Conservation (phyloP, 2,797 vertebrate species). For the Australoheros facetus region DNA sequence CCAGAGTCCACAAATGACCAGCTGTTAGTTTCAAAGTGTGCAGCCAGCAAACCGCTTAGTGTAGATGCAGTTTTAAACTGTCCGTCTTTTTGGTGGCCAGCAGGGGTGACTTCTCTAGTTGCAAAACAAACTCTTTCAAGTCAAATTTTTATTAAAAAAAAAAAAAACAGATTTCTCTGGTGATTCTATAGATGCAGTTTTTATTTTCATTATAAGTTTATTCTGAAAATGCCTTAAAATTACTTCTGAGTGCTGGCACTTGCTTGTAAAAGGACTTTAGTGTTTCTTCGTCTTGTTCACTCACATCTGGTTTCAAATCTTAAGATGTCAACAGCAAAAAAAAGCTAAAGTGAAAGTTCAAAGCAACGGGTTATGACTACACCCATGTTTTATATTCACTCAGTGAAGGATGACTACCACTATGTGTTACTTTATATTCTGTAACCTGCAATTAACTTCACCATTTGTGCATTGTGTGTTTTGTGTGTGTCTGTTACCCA, state of each 20-base stretch:
- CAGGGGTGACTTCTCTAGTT: not conserved
- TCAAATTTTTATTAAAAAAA: not conserved
- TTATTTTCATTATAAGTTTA: too few species aligned
- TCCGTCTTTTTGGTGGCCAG: not conserved
- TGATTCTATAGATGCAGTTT: not conserved
- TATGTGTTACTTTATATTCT: not conserved
- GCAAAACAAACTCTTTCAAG: not conserved
- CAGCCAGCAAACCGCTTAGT: not conserved
- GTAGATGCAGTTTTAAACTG: not conserved
- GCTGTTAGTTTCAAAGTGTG: not conserved
- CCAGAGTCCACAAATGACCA: not conserved
- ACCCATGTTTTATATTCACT: not conserved
- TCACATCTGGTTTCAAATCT: not conserved
- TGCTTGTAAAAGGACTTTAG: not conserved
- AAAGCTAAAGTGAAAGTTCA: not conserved
- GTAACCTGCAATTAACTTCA: not conserved
- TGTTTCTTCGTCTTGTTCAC: not conserved
- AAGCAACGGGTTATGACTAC: too few species aligned
- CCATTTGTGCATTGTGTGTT: constrained; percentile 3
- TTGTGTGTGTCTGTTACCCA: constrained; percentile 21
- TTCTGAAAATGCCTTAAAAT: not conserved
- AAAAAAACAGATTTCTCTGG: not conserved
- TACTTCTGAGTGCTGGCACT: not conserved
- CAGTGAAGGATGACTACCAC: not conserved
- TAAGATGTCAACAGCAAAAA: not conserved